These are phyloP conservation scores for Eriocheir sinensis DNA, from an alignment of 1,140 invertebrate genomes.

Conservation along the genomic window DNA sequence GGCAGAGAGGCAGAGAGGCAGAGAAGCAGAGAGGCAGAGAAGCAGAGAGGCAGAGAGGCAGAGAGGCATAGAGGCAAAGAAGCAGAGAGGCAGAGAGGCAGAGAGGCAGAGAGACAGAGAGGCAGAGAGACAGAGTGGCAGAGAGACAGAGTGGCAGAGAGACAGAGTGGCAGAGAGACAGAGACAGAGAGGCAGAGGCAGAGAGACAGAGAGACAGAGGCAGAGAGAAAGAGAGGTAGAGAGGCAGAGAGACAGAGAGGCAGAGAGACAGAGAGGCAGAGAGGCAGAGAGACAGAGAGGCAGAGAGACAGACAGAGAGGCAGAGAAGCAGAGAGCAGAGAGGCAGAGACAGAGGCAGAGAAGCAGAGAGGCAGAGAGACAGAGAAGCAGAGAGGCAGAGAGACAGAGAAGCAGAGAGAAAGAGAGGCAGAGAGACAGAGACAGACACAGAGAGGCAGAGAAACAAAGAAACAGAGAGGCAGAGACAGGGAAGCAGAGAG, in stretches of 20 bases:
- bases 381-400: too few relatives aligned
- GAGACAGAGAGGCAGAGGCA: not conserved
- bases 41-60: not conserved
- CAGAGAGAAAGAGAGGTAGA: too few relatives aligned
- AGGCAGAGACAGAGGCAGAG: not conserved
- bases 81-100: constrained; percentile 2
- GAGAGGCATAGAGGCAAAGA: not conserved
- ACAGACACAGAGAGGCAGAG: too few relatives aligned
- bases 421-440: too few relatives aligned
- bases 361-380: not conserved
- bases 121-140: not conserved
- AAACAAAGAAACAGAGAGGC: too few relatives aligned
- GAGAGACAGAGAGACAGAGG: not conserved
- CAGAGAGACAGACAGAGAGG: not conserved
- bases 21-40: not conserved
- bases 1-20: not conserved
- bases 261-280: not conserved
- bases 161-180: too few relatives aligned
- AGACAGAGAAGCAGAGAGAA: too few relatives aligned
- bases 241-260: not conserved
- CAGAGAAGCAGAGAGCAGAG: not conserved
- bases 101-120: not conserved
- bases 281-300: not conserved
- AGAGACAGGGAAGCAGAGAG: too few relatives aligned
- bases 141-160: too few relatives aligned